A percentile compares a stretch with the other conserved stretches of the same genome.
Conservation (phyloP, 2,888 invertebrate species). For the Pachydiplax longipennis region DNA sequence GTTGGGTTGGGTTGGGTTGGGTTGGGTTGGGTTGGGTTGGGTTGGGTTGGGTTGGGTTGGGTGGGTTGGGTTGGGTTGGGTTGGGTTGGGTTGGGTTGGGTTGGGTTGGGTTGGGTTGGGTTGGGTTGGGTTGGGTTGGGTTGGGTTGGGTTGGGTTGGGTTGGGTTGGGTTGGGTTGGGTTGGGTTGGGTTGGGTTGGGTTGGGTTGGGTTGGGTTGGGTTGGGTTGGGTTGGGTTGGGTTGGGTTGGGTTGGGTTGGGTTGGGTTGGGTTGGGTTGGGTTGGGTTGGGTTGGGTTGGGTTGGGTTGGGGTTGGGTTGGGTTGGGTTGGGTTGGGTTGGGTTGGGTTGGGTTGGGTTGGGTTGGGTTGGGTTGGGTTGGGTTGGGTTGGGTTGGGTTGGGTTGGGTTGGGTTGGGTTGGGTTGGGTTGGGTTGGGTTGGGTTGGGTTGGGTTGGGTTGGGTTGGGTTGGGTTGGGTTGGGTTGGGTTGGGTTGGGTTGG, state of each 20-base stretch:
- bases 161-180: constrained; percentile 19
- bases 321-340: constrained; percentile 19
- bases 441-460: constrained; percentile 19
- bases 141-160: constrained; percentile 19
- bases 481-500: constrained; percentile 5
- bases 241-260: constrained; percentile 19
- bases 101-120: constrained; percentile 11
- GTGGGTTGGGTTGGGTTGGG: background rate
- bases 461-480: constrained; percentile 19
- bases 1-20: background rate
- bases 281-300: constrained; percentile 19
- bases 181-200: constrained; percentile 19
- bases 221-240: constrained; percentile 19
- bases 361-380: constrained; percentile 19
- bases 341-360: constrained; percentile 19
- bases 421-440: constrained; percentile 19
- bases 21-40: background rate
- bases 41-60: background rate
- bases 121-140: constrained; percentile 19
- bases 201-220: constrained; percentile 19
- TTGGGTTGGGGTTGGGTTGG: too few relatives aligned
- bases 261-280: constrained; percentile 19
- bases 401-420: constrained; percentile 19
- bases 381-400: constrained; percentile 19
- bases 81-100: background rate